A percentile compares a stretch with the other conserved stretches of the same genome.
Evolutionary conservation across 1,140 invertebrate species (phyloP).

Genomic region (Ceratitis capitata): DNA sequence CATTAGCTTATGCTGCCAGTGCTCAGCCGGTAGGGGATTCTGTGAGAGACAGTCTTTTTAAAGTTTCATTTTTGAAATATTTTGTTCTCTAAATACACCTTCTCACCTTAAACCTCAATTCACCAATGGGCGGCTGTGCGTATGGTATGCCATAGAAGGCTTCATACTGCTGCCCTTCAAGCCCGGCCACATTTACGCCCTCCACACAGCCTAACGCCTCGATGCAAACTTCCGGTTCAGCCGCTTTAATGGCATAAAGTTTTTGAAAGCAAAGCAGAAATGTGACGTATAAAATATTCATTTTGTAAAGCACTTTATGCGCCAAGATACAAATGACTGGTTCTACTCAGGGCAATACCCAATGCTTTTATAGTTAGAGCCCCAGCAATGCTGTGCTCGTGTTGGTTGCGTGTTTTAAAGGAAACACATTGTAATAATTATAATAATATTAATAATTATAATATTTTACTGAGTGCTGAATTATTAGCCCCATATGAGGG

Average conservation of each 20-base stretch:
- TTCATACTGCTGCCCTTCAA: constrained; percentile 46
- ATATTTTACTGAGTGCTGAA: too few relatives aligned
- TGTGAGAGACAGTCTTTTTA: constrained; percentile 40
- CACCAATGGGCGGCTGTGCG: constrained; percentile 55
- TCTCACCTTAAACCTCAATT: constrained; percentile 52
- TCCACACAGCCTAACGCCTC: constrained; percentile 52
- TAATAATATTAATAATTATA: too few relatives aligned
- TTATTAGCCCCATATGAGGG: too few relatives aligned
- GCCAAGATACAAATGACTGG: background rate
- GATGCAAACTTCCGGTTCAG: constrained; percentile 51
- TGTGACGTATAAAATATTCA: background rate
- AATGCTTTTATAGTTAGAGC: background rate
- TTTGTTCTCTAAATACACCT: background rate
- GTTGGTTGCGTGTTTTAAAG: background rate
- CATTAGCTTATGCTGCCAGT: constrained; percentile 49
- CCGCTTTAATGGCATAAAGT: background rate
- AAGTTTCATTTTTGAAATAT: background rate
- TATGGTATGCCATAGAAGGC: constrained; percentile 61
- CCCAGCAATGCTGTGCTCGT: too few relatives aligned
- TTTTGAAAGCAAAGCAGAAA: background rate
- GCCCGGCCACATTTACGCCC: constrained; percentile 50
- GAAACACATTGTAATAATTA: background rate
- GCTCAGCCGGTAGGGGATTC: constrained; percentile 51
- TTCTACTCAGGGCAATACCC: background rate
- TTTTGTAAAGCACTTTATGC: background rate